Evolutionary conservation across 2,113 vertebrate species (phyloP).

Genomic region (Dasypus novemcinctus): DNA sequence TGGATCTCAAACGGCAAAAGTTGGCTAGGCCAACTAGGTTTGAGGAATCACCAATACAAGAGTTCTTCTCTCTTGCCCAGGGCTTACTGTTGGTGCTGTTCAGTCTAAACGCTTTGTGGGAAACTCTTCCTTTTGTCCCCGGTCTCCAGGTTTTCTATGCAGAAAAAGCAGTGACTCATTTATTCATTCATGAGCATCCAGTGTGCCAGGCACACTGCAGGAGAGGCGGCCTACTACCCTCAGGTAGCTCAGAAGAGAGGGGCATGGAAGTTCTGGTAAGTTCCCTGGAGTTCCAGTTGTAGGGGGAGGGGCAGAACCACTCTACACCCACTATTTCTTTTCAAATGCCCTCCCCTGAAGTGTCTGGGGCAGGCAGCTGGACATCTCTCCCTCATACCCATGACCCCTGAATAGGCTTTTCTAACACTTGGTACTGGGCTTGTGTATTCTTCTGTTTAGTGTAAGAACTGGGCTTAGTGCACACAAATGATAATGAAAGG

Average conservation of each 20-base stretch:
- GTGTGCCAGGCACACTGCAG: not conserved
- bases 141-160: not conserved
- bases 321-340: too few species aligned
- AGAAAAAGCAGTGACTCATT: not conserved
- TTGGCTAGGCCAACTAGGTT: not conserved
- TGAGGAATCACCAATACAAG: not conserved
- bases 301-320: not conserved
- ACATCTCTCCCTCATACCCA: not conserved
- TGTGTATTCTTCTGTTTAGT: not conserved
- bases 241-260: not conserved
- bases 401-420: not conserved
- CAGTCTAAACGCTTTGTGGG: not conserved
- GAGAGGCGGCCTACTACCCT: not conserved
- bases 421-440: not conserved
- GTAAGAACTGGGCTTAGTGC: not conserved
- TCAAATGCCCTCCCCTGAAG: not conserved
- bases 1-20: not conserved
- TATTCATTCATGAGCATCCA: not conserved
- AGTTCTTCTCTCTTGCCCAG: accelerated
- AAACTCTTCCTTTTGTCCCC: not conserved
- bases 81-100: not conserved
- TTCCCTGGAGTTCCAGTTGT: not conserved
- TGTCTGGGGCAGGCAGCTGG: not conserved
- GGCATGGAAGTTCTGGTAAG: not conserved
- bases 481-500: not conserved